Percentiles rank a stretch among this genome's conserved stretches.
phyloP scores from a whole-genome alignment of 2,888 invertebrate species.

The Lottia gigantea region DNA sequence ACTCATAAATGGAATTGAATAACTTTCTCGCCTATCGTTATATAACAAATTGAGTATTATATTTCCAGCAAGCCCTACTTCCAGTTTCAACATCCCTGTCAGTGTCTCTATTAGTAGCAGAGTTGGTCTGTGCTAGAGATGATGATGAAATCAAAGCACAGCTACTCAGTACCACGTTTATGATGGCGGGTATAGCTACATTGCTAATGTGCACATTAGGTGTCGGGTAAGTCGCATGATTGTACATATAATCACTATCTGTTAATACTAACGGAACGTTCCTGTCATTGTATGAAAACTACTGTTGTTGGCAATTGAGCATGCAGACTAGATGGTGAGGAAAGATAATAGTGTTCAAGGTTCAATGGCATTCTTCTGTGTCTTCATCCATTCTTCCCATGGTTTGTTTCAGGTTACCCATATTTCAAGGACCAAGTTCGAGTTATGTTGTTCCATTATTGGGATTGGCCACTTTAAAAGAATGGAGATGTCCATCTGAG shows the following conservation, averaged over 20 bases:
- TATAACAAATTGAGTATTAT: too few relatives aligned
- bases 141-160: background rate
- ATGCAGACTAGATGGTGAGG: too few relatives aligned
- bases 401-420: slow-evolving; percentile 30
- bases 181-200: slow-evolving; percentile 5
- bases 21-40: too few relatives aligned
- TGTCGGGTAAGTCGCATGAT: background rate
- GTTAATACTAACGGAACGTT: too few relatives aligned
- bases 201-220: background rate
- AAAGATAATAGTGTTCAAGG: too few relatives aligned
- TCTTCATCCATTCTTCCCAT: too few relatives aligned
- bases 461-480: slow-evolving; percentile 34
- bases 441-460: slow-evolving; percentile 41
- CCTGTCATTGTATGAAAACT: too few relatives aligned
- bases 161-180: slow-evolving; percentile 1
- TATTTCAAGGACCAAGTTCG: slow-evolving; percentile 42
- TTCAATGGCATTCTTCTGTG: too few relatives aligned
- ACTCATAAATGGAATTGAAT: too few relatives aligned
- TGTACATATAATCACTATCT: too few relatives aligned
- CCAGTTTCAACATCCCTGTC: slow-evolving; percentile 3
- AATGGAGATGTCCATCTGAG: slow-evolving; percentile 33
- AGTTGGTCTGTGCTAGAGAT: slow-evolving; percentile 2
- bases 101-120: background rate
- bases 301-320: too few relatives aligned
- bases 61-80: background rate